Conservation (phyloP, 2,888 invertebrate species). For the Psylliodes chrysocephalus region DNA sequence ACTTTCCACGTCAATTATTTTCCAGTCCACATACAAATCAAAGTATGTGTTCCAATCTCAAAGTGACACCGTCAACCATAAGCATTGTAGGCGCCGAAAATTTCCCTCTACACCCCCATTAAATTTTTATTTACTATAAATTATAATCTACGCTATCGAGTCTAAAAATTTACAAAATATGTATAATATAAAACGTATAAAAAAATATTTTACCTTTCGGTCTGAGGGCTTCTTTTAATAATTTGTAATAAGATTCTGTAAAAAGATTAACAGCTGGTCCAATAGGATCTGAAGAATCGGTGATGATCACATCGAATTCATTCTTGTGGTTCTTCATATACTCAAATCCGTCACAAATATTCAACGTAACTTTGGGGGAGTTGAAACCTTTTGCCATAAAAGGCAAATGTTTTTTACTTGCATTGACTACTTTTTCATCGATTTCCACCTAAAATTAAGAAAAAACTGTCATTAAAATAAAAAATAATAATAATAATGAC, state of each 20-base stretch:
- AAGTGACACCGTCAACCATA: too few relatives aligned
- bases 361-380: constrained; percentile 81
- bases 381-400: constrained; percentile 90
- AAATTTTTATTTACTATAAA: too few relatives aligned
- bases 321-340: constrained; percentile 87
- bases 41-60: too few relatives aligned
- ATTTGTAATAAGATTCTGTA: constrained; percentile 63
- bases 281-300: constrained; percentile 97
- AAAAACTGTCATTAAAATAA: too few relatives aligned
- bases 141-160: too few relatives aligned
- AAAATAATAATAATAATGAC: too few relatives aligned
- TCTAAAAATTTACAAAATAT: not conserved
- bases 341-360: constrained; percentile 88
- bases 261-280: constrained; percentile 78
- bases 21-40: too few relatives aligned
- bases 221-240: constrained; percentile 85
- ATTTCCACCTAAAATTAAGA: constrained; percentile 83
- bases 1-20: too few relatives aligned
- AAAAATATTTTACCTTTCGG: constrained; percentile 71
- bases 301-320: constrained; percentile 97
- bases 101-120: too few relatives aligned
- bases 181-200: not conserved
- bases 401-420: constrained; percentile 89
- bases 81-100: too few relatives aligned
- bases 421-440: constrained; percentile 89